Conservation (phyloP, 2,113 vertebrate species). For the Bungarus multicinctus region DNA sequence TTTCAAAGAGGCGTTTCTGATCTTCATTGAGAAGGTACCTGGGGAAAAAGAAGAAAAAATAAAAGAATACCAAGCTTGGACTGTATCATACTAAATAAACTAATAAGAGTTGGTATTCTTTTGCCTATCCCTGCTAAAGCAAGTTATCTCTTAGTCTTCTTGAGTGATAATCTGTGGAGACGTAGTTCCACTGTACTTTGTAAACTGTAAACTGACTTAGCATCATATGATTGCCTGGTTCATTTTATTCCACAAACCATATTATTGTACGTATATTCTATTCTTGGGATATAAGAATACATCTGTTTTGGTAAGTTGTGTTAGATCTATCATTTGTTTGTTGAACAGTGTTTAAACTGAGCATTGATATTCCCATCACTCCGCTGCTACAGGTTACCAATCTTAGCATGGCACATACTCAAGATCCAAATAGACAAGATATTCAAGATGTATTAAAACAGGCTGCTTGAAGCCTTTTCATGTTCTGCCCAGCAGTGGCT, state of each 20-base stretch:
- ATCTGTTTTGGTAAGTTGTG: not conserved
- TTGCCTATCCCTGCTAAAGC: not conserved
- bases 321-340: not conserved
- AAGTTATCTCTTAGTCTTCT: not conserved
- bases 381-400: not conserved
- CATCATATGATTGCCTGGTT: not conserved
- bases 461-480: not conserved
- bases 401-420: not conserved
- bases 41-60: not conserved
- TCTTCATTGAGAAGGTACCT: constrained; percentile 73
- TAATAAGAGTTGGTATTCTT: not conserved
- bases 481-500: not conserved
- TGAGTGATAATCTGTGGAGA: not conserved
- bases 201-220: not conserved
- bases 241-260: not conserved
- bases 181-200: not conserved
- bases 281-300: not conserved
- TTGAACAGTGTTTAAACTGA: not conserved
- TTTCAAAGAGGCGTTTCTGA: constrained; percentile 78
- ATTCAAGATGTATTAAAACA: not conserved
- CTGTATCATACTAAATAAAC: not conserved
- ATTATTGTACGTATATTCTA: not conserved
- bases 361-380: not conserved
- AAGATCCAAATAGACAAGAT: not conserved
- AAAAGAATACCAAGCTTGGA: not conserved